phyloP scores from a whole-genome alignment of 1,140 invertebrate species.

The Teleopsis dalmanni region DNA sequence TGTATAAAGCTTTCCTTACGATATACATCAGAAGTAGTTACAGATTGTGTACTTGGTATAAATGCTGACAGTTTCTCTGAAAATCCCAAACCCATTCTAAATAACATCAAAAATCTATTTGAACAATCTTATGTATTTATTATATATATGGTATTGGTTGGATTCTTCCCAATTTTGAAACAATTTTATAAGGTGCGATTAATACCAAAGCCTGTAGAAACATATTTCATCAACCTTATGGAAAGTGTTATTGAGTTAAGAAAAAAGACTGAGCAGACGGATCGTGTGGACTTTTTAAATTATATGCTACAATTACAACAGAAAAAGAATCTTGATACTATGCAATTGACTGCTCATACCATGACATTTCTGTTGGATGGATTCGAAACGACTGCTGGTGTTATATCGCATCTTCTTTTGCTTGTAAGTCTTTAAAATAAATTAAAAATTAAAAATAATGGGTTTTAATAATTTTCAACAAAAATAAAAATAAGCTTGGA shows the following conservation, averaged over 20 bases:
- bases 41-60: slow-evolving; percentile 46
- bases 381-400: slow-evolving; percentile 33
- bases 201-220: slow-evolving; percentile 18
- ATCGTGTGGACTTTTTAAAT: slow-evolving; percentile 41
- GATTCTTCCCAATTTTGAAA: slow-evolving; percentile 19
- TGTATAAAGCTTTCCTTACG: slow-evolving; percentile 27
- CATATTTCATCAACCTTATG: slow-evolving; percentile 37
- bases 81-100: slow-evolving; percentile 24
- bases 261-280: slow-evolving; percentile 11
- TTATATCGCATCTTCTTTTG: slow-evolving; percentile 20
- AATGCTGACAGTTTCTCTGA: slow-evolving; percentile 38
- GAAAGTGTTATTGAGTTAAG: slow-evolving; percentile 29
- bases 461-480: not conserved
- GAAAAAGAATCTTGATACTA: slow-evolving; percentile 22
- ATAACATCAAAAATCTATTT: slow-evolving; percentile 22
- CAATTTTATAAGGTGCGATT: slow-evolving; percentile 21
- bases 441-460: too few species aligned
- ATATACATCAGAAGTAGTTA: slow-evolving; percentile 48
- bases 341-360: slow-evolving; percentile 16
- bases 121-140: slow-evolving; percentile 13
- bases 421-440: slow-evolving; percentile 12
- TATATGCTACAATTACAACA: slow-evolving; percentile 36
- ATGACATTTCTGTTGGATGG: slow-evolving; percentile 38
- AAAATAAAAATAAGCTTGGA: slow-evolving; percentile 11
- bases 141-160: slow-evolving; percentile 16